Base-by-base conservation (phyloP, 1,140 invertebrate species). In the Anastrepha ludens region DNA sequence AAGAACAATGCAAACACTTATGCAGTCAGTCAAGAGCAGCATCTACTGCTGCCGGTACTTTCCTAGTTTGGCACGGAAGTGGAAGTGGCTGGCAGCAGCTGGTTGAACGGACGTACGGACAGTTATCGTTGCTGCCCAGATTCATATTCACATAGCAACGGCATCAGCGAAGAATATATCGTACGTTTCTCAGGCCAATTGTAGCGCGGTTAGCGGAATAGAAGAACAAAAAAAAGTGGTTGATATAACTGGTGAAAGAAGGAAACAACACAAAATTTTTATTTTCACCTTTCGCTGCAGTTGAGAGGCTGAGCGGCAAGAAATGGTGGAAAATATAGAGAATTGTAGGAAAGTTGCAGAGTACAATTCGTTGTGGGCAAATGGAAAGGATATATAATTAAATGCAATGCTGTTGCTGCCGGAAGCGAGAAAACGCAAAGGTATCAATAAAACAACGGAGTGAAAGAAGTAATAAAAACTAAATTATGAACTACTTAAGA, bases 11-110 rank as follows among this genome's bases (percentile, higher is more conserved):
- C 44, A 55, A 29, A 55, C 74, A 50, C 17, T 55, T 55, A 55
- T 55, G 50, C 74, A 47, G 47, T 81, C 74, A 81, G 47, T 81
- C 74, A 81, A 81, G 74, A 55, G 74, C 74, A 20, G 47, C 13
- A 62, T 81, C 6, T 55, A 50, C 4, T n/a, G 47, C 15, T 81
- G 29, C 41, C 44, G 70, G 70, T 74, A 74, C n/a, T 41, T 81
- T 67, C 5, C 47, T 81, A 58, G 74, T 50, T 55, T 81, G 74
- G n/a, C 47, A 81, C 74, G 74, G 47, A n/a, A n/a, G 47, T 55
- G 74, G 50, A 41, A 50, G 44, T n/a, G 44, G 8, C 74, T 13
- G 44, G 70, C 13, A 47, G 70, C 5, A 47, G 41, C 44, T 47
- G 60, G 60, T 17, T 13, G 60, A 62, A 13, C 15, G n/a, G n/a